Percentiles rank a stretch among this genome's conserved stretches.
Conservation (phyloP, 2,888 invertebrate species). For the Steinernema scapterisci region DNA sequence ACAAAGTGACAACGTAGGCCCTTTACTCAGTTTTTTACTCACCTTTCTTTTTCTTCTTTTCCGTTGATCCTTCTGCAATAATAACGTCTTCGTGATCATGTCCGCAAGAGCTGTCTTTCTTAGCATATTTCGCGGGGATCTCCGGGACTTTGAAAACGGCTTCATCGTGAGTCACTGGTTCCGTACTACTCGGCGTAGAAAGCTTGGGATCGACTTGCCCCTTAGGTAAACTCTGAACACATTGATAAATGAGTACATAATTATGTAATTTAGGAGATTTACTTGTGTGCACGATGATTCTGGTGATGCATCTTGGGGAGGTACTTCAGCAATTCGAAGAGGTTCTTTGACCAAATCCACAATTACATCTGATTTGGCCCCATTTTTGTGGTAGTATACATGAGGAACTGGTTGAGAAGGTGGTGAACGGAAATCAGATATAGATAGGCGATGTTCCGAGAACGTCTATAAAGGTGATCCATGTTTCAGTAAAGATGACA, state of each 20-base stretch:
- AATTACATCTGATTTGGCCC: too few species aligned
- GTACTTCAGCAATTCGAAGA: too few species aligned
- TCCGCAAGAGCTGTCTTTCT: not conserved
- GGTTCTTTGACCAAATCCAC: too few species aligned
- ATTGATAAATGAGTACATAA: too few species aligned
- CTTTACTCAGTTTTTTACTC: not conserved
- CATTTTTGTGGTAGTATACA: not conserved
- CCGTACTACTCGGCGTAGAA: too few species aligned
- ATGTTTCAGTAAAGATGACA: too few species aligned
- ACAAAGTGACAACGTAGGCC: too few species aligned
- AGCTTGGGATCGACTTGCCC: too few species aligned
- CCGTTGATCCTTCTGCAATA: too few species aligned
- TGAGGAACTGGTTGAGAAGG: not conserved
- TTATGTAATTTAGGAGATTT: too few species aligned
- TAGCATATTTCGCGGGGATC: not conserved
- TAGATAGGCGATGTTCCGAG: not conserved
- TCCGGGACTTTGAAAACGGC: slow-evolving; percentile 10
- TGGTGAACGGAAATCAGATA: slow-evolving; percentile 1
- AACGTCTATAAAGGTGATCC: not conserved
- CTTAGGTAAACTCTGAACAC: not conserved
- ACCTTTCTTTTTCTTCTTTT: slow-evolving; percentile 1
- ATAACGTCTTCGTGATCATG: not conserved
- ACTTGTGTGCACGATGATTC: too few species aligned
- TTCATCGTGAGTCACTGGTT: not conserved
- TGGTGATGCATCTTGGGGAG: too few species aligned